phyloP scores from a whole-genome alignment of 2,797 vertebrate species.

The Anabas testudineus region DNA sequence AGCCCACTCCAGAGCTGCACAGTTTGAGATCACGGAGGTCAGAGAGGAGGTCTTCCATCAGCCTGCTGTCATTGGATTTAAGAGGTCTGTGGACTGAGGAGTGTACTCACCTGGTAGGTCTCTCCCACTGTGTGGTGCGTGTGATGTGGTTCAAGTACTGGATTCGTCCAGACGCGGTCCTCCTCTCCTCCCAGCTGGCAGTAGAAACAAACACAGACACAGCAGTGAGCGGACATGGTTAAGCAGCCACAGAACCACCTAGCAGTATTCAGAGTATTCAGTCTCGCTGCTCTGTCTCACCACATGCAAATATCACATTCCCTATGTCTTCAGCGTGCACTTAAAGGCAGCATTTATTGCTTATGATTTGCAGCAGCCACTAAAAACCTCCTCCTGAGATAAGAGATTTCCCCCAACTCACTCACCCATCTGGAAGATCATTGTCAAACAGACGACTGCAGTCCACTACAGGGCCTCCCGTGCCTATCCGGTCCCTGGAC shows the following conservation, averaged over 20 bases:
- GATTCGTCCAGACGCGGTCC: constrained; percentile 96
- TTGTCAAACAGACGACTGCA: constrained; percentile 96
- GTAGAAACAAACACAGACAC: constrained; percentile 75
- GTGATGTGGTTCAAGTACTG: constrained; percentile 99
- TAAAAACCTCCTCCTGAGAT: constrained; percentile 22
- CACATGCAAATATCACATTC: constrained; percentile 45
- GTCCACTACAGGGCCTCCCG: constrained; percentile 95
- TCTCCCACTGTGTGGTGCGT: constrained; percentile 97
- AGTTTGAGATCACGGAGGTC: constrained; percentile 43
- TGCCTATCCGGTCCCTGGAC: constrained; percentile 95
- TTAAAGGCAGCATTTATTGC: constrained; percentile 14
- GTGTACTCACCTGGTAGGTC: constrained; percentile 92
- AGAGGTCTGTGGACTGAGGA: constrained; percentile 48
- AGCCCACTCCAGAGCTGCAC: constrained; percentile 19
- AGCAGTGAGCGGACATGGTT: constrained; percentile 58
- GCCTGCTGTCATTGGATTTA: constrained; percentile 47
- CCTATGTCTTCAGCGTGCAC: neutral
- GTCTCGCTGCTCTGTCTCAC: constrained; percentile 32
- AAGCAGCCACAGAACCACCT: constrained; percentile 37
- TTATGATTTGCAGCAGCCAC: constrained; percentile 21
- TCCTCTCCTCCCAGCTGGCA: constrained; percentile 96
- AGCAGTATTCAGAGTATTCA: neutral
- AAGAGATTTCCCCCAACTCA: constrained; percentile 37
- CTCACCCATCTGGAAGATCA: constrained; percentile 97
- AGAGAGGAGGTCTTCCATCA: constrained; percentile 27